These are phyloP conservation scores for Glareola pratincola DNA, from an alignment of 2,113 vertebrate genomes.

Conservation along the genomic window DNA sequence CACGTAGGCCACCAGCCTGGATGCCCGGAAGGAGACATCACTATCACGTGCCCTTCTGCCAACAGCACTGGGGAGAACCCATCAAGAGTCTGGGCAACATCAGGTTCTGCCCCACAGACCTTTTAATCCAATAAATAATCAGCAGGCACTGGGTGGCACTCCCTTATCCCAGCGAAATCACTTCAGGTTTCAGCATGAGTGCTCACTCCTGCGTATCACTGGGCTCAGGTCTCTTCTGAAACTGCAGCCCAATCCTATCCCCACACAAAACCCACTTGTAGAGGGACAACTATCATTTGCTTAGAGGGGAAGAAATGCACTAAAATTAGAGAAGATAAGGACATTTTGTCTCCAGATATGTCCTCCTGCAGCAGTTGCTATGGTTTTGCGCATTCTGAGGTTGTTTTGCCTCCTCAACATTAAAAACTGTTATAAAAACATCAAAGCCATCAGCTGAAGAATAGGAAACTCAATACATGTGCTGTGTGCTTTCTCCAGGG, in stretches of 20 bases:
- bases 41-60: neutral
- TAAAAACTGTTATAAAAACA: neutral
- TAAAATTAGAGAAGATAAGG: neutral
- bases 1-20: fast-evolving
- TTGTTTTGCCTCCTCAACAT: conserved; percentile 12
- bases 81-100: neutral
- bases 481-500: neutral
- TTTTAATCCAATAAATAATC: neutral
- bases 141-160: neutral
- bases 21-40: neutral
- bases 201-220: neutral
- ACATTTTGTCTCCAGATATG: neutral
- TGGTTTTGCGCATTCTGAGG: conserved; percentile 21
- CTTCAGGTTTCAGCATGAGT: neutral
- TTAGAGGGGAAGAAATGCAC: neutral
- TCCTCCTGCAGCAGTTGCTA: neutral
- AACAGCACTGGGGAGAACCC: neutral
- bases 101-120: neutral
- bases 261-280: neutral
- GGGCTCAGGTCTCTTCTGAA: neutral
- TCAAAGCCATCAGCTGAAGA: conserved; percentile 8
- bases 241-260: neutral
- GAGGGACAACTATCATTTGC: neutral
- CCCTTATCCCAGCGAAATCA: neutral
- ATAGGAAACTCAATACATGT: neutral